Evolutionary conservation across 2,113 vertebrate species (phyloP).

Genomic region (Pomatorhinus ruficollis): DNA sequence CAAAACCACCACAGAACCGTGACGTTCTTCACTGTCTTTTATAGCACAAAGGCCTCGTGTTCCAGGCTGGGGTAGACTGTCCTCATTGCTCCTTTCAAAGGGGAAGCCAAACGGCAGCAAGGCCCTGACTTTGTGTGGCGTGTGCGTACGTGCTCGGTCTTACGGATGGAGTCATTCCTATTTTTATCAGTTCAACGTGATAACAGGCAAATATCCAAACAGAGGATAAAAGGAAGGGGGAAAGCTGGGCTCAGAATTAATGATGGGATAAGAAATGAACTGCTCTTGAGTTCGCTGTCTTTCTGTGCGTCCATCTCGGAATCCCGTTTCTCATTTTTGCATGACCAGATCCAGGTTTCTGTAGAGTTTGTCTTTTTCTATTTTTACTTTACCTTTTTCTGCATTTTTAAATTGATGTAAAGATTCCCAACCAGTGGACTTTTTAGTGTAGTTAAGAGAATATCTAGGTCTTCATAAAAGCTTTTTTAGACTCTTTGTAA

Average conservation of each 20-base stretch:
- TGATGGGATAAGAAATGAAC: background rate
- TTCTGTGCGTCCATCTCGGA: constrained; percentile 28
- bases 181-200: background rate
- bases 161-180: rapidly evolving
- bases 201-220: background rate
- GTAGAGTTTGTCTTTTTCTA: constrained; percentile 26
- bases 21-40: background rate
- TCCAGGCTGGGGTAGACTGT: background rate
- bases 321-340: background rate
- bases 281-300: constrained; percentile 27
- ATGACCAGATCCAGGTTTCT: constrained; percentile 28
- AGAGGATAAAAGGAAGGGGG: background rate
- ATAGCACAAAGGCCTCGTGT: background rate
- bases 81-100: background rate
- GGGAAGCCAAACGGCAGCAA: background rate
- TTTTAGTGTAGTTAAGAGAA: constrained; percentile 55
- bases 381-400: constrained; percentile 41
- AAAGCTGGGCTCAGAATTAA: background rate
- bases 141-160: background rate
- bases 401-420: constrained; percentile 54
- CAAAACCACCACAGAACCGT: background rate
- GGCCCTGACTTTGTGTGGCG: background rate
- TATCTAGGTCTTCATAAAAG: constrained; percentile 61
- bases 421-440: constrained; percentile 53
- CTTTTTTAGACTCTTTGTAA: constrained; percentile 63